Conservation (phyloP, 2,797 vertebrate genomes). For the Hippopotamyrus pictus region DNA sequence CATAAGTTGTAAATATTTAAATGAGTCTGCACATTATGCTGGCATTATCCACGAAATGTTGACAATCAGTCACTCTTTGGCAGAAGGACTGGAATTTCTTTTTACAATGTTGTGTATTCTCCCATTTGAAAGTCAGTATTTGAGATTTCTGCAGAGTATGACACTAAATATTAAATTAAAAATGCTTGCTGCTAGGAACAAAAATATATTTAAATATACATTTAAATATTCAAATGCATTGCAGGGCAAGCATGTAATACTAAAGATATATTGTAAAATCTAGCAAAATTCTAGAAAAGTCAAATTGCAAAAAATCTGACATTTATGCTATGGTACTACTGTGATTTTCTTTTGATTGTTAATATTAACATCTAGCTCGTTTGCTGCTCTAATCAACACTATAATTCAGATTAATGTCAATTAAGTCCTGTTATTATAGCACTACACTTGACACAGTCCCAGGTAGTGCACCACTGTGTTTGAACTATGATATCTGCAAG, state of each 20-base stretch:
- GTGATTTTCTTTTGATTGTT: background rate
- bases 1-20: background rate
- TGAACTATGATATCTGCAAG: background rate
- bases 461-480: background rate
- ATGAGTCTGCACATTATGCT: background rate
- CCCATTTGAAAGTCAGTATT: background rate
- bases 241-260: background rate
- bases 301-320: background rate
- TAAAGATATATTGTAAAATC: background rate
- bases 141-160: background rate
- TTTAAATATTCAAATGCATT: background rate
- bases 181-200: background rate
- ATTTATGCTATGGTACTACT: background rate
- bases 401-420: background rate
- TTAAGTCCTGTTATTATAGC: background rate
- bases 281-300: background rate
- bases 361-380: background rate
- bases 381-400: background rate
- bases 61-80: background rate
- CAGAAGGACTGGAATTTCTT: background rate
- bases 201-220: background rate
- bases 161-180: background rate
- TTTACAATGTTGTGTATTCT: background rate
- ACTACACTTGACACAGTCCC: background rate
- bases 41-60: background rate